These are phyloP conservation scores for Triplophysa bombifrons DNA, from an alignment of 2,797 vertebrate genomes.

Conservation along the genomic window DNA sequence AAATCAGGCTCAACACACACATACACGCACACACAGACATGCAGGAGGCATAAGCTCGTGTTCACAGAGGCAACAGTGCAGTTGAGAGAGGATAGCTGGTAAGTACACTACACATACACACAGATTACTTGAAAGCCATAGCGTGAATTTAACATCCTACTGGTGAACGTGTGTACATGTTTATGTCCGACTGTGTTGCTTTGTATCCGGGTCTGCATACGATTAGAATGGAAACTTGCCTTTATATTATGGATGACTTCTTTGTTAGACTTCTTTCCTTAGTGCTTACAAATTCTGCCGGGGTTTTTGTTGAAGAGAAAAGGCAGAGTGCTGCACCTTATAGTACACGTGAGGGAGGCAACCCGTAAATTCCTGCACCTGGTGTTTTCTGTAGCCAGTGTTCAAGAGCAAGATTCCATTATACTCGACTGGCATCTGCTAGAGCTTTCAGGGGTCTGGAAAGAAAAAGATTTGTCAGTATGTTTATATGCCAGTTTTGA, in stretches of 20 bases:
- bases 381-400: slow-evolving; percentile 12
- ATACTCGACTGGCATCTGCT: slow-evolving; percentile 9
- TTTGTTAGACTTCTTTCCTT: neutral
- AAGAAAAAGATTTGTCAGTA: slow-evolving; percentile 38
- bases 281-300: neutral
- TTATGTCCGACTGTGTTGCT: neutral
- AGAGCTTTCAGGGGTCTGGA: slow-evolving; percentile 47
- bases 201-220: neutral
- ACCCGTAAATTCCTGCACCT: slow-evolving; percentile 32
- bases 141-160: slow-evolving; percentile 2
- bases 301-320: slow-evolving; percentile 30
- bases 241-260: slow-evolving; percentile 26
- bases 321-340: slow-evolving; percentile 37
- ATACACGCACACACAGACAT: slow-evolving; percentile 10
- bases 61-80: slow-evolving; percentile 30
- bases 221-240: slow-evolving; percentile 15
- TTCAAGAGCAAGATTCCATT: slow-evolving; percentile 33
- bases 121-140: neutral
- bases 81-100: slow-evolving; percentile 43
- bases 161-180: neutral
- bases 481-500: slow-evolving; percentile 16
- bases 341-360: slow-evolving; percentile 48
- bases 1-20: slow-evolving; percentile 24
- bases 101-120: slow-evolving; percentile 38
- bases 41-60: slow-evolving; percentile 28